Conservation (phyloP, 2,888 invertebrate species). For the Trichogramma dendrolimi region DNA sequence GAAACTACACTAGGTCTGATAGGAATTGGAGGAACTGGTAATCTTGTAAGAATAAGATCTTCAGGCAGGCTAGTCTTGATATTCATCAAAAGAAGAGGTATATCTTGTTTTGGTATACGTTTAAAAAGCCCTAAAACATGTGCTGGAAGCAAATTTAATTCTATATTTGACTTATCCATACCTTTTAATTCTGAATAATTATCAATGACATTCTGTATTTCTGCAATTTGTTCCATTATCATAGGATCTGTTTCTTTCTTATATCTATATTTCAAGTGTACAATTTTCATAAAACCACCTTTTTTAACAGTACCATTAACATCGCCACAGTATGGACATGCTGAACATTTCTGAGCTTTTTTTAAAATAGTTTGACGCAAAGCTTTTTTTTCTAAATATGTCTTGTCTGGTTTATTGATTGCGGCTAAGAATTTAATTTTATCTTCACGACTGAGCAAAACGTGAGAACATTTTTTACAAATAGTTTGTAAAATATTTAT, state of each 20-base stretch:
- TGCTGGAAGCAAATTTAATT: constrained; percentile 65
- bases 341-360: constrained; percentile 78
- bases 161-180: constrained; percentile 62
- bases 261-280: constrained; percentile 81
- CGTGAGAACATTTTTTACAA: constrained; percentile 84
- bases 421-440: constrained; percentile 68
- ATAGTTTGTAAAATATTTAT: constrained; percentile 91
- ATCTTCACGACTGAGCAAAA: constrained; percentile 70
- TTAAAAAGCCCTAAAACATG: constrained; percentile 63
- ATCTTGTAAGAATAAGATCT: constrained; percentile 84
- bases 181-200: constrained; percentile 77
- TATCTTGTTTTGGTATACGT: constrained; percentile 59
- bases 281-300: constrained; percentile 83
- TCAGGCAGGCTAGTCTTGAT: constrained; percentile 65
- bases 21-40: constrained; percentile 94
- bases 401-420: constrained; percentile 74
- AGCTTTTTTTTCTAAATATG: constrained; percentile 83
- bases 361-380: constrained; percentile 79
- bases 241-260: constrained; percentile 67
- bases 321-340: constrained; percentile 79
- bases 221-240: constrained; percentile 58
- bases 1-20: constrained; percentile 95
- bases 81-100: constrained; percentile 62
- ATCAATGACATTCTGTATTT: constrained; percentile 68
- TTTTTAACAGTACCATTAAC: constrained; percentile 92